Conservation (phyloP, 2,888 invertebrate species). For the Eutolmus rufibarbis region DNA sequence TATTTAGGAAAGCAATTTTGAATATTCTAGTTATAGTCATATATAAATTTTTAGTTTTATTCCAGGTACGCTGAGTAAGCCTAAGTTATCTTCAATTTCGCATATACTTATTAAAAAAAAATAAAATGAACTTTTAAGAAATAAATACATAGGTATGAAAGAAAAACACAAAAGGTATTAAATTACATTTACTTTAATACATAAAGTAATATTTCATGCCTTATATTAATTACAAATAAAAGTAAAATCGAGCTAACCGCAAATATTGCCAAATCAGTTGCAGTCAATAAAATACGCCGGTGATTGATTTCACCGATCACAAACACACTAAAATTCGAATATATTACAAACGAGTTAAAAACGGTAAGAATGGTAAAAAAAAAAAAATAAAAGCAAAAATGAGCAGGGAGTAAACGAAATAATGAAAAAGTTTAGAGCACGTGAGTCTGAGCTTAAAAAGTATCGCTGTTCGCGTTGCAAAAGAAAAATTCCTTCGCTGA, state of each 20-base stretch:
- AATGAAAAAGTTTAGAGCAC: conserved; percentile 25
- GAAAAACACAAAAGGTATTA: background rate
- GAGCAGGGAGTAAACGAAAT: background rate
- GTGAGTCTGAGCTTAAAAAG: conserved; percentile 11
- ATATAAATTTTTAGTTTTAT: background rate
- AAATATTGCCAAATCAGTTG: conserved; percentile 18
- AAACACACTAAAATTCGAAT: background rate
- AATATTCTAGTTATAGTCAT: background rate
- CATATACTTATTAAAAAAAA: background rate
- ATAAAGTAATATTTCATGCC: conserved; percentile 19
- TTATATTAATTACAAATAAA: background rate
- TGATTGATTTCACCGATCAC: background rate
- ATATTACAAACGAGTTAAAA: background rate
- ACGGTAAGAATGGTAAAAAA: background rate
- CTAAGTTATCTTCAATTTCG: background rate
- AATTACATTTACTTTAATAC: conserved; percentile 3
- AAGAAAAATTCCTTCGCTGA: background rate
- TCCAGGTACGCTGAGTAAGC: background rate
- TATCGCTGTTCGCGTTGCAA: background rate
- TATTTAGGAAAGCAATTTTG: background rate
- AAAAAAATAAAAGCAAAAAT: background rate
- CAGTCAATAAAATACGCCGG: background rate
- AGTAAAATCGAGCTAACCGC: background rate
- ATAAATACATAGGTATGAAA: background rate
- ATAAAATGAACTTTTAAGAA: background rate